Evolutionary conservation across 2,888 invertebrate genomes (phyloP).

Genomic region (Euproctis similis): DNA sequence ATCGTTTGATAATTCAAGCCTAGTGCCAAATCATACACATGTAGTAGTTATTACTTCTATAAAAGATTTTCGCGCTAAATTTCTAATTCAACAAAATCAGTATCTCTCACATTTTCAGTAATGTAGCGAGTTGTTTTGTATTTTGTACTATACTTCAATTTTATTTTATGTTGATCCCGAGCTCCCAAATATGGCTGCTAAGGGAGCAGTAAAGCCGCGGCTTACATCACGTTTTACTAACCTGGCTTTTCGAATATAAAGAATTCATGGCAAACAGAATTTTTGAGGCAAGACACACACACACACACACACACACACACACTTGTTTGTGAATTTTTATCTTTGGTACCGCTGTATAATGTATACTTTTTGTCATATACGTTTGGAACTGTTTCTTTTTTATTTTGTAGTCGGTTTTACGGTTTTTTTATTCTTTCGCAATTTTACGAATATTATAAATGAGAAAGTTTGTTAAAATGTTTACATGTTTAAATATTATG

Average conservation of each 20-base stretch:
- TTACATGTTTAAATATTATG: too few relatives aligned
- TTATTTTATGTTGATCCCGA: slow-evolving; percentile 58
- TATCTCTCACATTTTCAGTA: slow-evolving; percentile 18
- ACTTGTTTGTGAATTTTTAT: slow-evolving; percentile 40
- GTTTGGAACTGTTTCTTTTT: too few relatives aligned
- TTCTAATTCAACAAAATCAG: slow-evolving; percentile 10
- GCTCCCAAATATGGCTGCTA: slow-evolving; percentile 42
- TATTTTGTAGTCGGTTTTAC: too few relatives aligned
- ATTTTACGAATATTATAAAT: too few relatives aligned
- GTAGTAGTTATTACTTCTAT: too few relatives aligned
- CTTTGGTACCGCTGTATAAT: slow-evolving; percentile 21
- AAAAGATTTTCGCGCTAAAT: too few relatives aligned
- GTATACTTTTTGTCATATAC: slow-evolving; percentile 12
- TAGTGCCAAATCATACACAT: too few relatives aligned
- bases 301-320: too few relatives aligned
- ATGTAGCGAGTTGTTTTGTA: slow-evolving; percentile 36
- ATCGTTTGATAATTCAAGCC: too few relatives aligned
- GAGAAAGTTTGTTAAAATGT: too few relatives aligned
- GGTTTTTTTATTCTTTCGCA: too few relatives aligned
- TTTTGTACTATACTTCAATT: slow-evolving; percentile 38
- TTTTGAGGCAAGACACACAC: slow-evolving; percentile 42
- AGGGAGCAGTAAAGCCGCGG: slow-evolving; percentile 51
- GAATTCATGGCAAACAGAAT: slow-evolving; percentile 56
- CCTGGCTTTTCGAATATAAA: slow-evolving; percentile 46
- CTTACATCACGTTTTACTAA: slow-evolving; percentile 46